A percentile compares a stretch with the other conserved stretches of the same genome.
Evolutionary conservation across 2,888 invertebrate species (phyloP).

Genomic region (Hirtodrosophila confusa): DNA sequence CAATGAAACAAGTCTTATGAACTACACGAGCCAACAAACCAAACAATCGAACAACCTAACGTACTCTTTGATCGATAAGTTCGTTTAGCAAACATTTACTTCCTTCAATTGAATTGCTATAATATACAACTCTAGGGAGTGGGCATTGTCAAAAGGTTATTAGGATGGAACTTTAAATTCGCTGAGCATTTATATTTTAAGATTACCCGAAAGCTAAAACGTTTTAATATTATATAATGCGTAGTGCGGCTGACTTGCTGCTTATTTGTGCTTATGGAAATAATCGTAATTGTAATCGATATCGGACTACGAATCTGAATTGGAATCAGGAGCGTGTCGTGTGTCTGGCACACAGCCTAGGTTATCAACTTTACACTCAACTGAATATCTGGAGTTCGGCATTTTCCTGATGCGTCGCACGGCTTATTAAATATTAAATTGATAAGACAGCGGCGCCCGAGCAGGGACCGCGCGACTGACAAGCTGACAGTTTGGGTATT

Average conservation of each 20-base stretch:
- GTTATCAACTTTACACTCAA: constrained; percentile 79
- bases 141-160: constrained; percentile 13
- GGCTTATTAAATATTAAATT: constrained; percentile 78
- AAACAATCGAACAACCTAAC: too few species aligned
- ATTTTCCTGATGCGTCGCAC: constrained; percentile 19
- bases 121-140: background rate
- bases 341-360: constrained; percentile 20
- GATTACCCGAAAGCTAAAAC: constrained; percentile 20
- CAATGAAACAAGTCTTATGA: too few species aligned
- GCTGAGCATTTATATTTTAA: constrained; percentile 25
- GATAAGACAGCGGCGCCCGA: constrained; percentile 51
- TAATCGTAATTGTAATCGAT: constrained; percentile 43
- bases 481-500: constrained; percentile 21
- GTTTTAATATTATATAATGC: constrained; percentile 26
- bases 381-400: constrained; percentile 60
- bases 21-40: too few species aligned
- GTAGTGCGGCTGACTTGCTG: background rate
- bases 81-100: too few species aligned
- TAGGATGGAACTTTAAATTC: constrained; percentile 41
- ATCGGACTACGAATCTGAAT: constrained; percentile 20
- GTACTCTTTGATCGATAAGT: too few species aligned
- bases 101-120: too few species aligned
- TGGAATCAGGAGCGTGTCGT: constrained; percentile 8
- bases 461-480: constrained; percentile 4
- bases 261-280: constrained; percentile 36